Evolutionary conservation across 1,140 invertebrate species (phyloP), one percentile per base, ranked within the genome.

Genomic region (Micrasema minimum): DNA sequence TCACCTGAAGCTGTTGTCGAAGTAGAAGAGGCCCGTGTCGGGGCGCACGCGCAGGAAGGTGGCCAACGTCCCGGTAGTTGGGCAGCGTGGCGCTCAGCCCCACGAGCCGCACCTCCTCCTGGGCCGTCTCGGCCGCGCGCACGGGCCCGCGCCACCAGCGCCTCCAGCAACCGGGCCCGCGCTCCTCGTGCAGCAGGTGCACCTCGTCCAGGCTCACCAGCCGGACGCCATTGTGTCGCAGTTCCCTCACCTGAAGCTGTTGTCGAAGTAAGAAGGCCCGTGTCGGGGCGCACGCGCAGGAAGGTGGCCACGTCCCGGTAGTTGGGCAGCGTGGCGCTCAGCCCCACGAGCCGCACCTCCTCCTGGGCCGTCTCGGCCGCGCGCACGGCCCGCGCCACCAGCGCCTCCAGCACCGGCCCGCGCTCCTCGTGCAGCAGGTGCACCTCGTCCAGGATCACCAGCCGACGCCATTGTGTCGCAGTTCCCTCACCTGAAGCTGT

Each of bases 141-240:
- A 99, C 92, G 0, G 97, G 98, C 98, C 79, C 97, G 86, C 0
- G 97, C 97, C 14, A 99, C 96, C 2, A 99, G 82, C 7, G 96
- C 92, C 84, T 99, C 98, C 14, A 99, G 82, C 2, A 99, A 96
- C 0, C 98, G 98, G 9, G 98, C 9, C 98, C 98, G 79, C 98
- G 85, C 80, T 99, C 98, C 81, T 99, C 98, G 80, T 99, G 98
- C 12, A 99, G 86, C 41, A 99, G 86, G 87, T 99, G 98, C 74
- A 99, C 96, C 88, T 99, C 98, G 87, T 99, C 97, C 80, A 99
- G 95, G 75, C 99, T 99, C 68, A 99, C 92, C 50, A 99, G 85
- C 31, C 96, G 88, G 1, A 99, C 98, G 38, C n/a, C n/a, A n/a
- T n/a, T n/a, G n/a, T n/a, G n/a, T n/a, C n/a, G n/a, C n/a, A n/a